Evolutionary conservation across 2,113 vertebrate species (phyloP).

Genomic region (Fukomys damarensis): DNA sequence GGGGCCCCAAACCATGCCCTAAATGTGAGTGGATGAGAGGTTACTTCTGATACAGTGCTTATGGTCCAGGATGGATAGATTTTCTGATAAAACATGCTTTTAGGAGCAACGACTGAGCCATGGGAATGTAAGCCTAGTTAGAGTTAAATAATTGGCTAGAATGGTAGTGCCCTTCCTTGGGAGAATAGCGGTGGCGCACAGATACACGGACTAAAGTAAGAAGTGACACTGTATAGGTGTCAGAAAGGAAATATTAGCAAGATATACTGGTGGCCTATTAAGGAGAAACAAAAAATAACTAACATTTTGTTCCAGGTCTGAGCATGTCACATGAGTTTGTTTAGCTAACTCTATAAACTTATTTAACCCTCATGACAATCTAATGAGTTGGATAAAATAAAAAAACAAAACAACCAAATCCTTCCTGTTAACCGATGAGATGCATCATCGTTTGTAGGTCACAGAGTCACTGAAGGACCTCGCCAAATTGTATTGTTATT

Average conservation of each 20-base stretch:
- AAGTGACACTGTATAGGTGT: not conserved
- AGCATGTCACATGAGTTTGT: not conserved
- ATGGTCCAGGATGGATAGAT: not conserved
- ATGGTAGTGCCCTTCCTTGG: not conserved
- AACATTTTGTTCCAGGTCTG: not conserved
- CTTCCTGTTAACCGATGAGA: not conserved
- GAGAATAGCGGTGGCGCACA: not conserved
- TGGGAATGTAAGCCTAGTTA: not conserved
- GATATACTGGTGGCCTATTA: not conserved
- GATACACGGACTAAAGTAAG: not conserved
- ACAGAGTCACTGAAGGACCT: not conserved
- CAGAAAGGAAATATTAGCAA: not conserved
- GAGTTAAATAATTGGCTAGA: not conserved
- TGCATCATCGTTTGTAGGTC: not conserved
- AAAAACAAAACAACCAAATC: not conserved
- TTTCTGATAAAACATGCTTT: constrained; percentile 19
- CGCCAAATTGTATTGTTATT: not conserved
- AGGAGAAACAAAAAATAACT: not conserved
- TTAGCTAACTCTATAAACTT: not conserved
- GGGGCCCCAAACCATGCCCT: not conserved
- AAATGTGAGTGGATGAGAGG: not conserved
- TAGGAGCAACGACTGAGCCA: not conserved
- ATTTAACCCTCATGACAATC: not conserved
- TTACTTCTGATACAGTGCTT: not conserved
- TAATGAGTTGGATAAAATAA: not conserved